Conservation (phyloP, 2,797 vertebrate species). For the Enteromius trimaculatus region DNA sequence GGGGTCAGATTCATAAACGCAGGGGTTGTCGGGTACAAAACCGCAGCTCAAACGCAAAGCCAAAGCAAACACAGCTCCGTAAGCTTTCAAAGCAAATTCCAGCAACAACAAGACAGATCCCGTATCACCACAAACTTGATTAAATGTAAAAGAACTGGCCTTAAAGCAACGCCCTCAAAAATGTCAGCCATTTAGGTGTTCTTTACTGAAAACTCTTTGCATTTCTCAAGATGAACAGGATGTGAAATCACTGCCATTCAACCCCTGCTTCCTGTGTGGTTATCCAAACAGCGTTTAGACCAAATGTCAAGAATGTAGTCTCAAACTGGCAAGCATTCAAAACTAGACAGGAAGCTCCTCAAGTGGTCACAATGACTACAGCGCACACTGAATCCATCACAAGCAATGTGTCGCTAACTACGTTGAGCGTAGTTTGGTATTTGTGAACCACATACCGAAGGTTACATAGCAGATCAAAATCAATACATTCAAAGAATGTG, state of each 20-base stretch:
- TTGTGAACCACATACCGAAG: neutral
- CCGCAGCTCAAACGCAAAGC: neutral
- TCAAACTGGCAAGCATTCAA: slow-evolving; percentile 47
- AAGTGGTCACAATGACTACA: neutral
- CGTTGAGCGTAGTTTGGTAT: neutral
- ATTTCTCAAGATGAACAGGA: slow-evolving; percentile 56
- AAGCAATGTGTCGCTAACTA: neutral
- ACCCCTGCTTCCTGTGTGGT: slow-evolving; percentile 58
- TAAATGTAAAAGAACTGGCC: neutral
- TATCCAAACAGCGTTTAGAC: slow-evolving; percentile 50
- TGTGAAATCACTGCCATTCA: slow-evolving; percentile 63
- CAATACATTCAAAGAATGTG: neutral
- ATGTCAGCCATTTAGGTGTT: slow-evolving; percentile 4
- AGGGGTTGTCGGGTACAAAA: neutral
- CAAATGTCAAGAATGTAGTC: slow-evolving; percentile 55
- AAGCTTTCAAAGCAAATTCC: neutral
- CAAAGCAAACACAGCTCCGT: neutral
- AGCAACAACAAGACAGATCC: neutral
- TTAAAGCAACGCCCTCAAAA: neutral
- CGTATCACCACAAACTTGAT: neutral
- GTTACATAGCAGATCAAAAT: neutral
- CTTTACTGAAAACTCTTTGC: slow-evolving; percentile 11
- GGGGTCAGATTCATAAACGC: neutral
- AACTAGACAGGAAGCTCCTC: slow-evolving; percentile 51
- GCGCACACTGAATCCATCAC: neutral